phyloP scores from a whole-genome alignment of 2,113 vertebrate genomes.

The Guaruba guarouba region DNA sequence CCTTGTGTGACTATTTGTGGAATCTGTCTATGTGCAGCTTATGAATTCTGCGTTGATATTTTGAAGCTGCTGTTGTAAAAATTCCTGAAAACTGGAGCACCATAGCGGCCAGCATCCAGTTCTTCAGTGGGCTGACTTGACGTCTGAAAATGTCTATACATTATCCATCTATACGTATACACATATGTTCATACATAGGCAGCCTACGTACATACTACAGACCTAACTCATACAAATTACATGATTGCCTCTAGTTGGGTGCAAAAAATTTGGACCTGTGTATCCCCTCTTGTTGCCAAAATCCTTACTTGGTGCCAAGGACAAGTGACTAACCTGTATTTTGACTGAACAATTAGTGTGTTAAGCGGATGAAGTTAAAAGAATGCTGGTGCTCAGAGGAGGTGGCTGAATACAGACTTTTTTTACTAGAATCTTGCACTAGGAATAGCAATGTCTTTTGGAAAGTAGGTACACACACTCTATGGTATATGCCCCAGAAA shows the following conservation, averaged over 20 bases:
- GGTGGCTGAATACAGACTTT: neutral
- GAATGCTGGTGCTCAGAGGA: neutral
- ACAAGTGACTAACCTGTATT: neutral
- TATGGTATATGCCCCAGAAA: neutral
- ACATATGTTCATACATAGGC: neutral
- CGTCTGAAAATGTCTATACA: neutral
- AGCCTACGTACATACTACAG: neutral
- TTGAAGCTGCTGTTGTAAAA: constrained; percentile 52
- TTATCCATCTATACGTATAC: neutral
- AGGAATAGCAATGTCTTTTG: neutral
- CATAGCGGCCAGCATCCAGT: neutral
- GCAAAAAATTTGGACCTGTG: neutral
- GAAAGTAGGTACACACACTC: neutral
- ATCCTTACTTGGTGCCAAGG: neutral
- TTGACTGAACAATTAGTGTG: neutral
- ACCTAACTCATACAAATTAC: neutral
- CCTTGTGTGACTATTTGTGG: constrained; percentile 37
- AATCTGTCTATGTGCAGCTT: constrained; percentile 42
- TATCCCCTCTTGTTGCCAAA: neutral
- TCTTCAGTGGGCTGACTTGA: neutral
- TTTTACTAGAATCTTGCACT: neutral
- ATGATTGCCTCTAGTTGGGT: neutral
- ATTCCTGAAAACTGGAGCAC: neutral
- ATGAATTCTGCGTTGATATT: neutral
- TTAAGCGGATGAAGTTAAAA: neutral